phyloP scores from a whole-genome alignment of 2,888 invertebrate genomes.

The Petrophora chlorosata region DNA sequence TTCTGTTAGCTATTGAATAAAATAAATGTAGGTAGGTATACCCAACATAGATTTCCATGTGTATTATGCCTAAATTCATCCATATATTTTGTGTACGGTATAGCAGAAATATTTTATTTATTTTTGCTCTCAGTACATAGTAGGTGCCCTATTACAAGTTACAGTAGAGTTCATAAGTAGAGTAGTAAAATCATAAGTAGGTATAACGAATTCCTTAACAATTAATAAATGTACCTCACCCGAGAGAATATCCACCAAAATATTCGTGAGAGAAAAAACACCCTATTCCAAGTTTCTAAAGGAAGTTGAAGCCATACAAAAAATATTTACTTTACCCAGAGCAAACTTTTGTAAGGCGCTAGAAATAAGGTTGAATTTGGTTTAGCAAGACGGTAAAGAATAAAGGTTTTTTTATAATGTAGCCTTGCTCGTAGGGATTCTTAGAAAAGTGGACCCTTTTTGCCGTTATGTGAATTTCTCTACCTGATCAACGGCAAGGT shows the following conservation, averaged over 20 bases:
- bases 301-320: slow-evolving; percentile 4
- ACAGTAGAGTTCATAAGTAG: too few species aligned
- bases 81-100: too few species aligned
- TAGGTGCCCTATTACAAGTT: too few species aligned
- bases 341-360: background rate
- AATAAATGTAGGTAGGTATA: too few species aligned
- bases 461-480: slow-evolving; percentile 53
- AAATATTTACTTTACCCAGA: slow-evolving; percentile 8
- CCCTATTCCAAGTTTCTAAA: background rate
- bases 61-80: too few species aligned
- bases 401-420: slow-evolving; percentile 28
- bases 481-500: slow-evolving; percentile 50
- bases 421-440: slow-evolving; percentile 50
- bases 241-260: background rate
- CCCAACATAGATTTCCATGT: too few species aligned
- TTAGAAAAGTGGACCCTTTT: slow-evolving; percentile 65
- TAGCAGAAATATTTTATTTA: too few species aligned
- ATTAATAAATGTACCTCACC: background rate
- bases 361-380: slow-evolving; percentile 24
- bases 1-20: too few species aligned
- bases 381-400: slow-evolving; percentile 25
- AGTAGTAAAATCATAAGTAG: too few species aligned
- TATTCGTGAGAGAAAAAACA: background rate
- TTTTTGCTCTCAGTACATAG: too few species aligned
- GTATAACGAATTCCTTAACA: too few species aligned